Conservation (phyloP, 2,113 vertebrate species). For the Alethe diademata region DNA sequence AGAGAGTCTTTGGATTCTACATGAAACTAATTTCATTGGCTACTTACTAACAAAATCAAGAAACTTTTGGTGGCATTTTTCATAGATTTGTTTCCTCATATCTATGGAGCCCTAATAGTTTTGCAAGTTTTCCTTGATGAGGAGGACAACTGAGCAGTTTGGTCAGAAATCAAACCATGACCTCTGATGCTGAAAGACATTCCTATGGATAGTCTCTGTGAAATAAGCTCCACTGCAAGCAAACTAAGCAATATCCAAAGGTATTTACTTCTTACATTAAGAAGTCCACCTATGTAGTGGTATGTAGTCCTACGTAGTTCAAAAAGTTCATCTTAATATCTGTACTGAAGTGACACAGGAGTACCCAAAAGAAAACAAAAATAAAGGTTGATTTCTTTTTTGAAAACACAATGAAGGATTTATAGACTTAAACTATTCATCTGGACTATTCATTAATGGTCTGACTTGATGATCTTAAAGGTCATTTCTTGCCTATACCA, state of each 20-base stretch:
- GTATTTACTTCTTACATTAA: background rate
- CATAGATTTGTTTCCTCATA: background rate
- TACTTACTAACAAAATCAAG: background rate
- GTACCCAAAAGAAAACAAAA: background rate
- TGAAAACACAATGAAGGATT: background rate
- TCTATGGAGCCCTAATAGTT: background rate
- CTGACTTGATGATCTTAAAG: background rate
- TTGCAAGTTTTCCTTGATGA: background rate
- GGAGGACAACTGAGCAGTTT: background rate
- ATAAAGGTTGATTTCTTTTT: background rate
- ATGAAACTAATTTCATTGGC: background rate
- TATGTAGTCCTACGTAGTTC: background rate
- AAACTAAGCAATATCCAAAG: background rate
- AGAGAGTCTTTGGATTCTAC: background rate
- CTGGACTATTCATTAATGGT: background rate
- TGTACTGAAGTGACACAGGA: background rate
- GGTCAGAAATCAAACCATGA: background rate
- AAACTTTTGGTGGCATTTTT: background rate
- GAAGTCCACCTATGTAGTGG: background rate
- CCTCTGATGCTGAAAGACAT: background rate
- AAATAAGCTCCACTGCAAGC: background rate
- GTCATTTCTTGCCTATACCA: fast-evolving
- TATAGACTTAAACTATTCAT: background rate
- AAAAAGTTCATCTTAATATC: background rate
- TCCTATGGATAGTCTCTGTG: background rate